Percentiles rank a stretch among this genome's conserved stretches.
These are phyloP conservation scores for Dryococelus australis DNA, from an alignment of 2,888 invertebrate species.

Conservation along the genomic window DNA sequence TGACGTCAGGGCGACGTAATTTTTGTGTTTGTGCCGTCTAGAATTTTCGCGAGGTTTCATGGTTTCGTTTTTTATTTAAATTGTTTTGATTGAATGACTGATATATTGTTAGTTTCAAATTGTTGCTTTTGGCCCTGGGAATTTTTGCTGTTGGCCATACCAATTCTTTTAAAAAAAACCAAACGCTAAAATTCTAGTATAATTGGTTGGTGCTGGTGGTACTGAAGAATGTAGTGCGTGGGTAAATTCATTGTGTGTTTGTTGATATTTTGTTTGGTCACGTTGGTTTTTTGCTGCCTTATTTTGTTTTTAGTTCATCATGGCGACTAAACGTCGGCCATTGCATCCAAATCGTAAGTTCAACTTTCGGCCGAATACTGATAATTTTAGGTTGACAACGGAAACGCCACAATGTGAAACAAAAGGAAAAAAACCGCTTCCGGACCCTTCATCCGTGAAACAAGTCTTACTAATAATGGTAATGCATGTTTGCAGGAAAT, in stretches of 20 bases:
- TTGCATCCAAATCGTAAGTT: constrained; percentile 35
- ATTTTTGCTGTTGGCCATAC: too few relatives aligned
- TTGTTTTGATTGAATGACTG: too few relatives aligned
- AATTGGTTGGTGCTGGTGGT: too few relatives aligned
- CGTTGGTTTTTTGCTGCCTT: neutral
- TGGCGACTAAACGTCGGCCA: constrained; percentile 43
- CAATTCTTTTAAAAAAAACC: too few relatives aligned
- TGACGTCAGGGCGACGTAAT: too few relatives aligned
- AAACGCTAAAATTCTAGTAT: too few relatives aligned
- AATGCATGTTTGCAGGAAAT: constrained; percentile 86
- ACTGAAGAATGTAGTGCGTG: too few relatives aligned
- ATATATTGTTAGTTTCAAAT: too few relatives aligned
- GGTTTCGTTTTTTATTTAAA: too few relatives aligned
- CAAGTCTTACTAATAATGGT: constrained; percentile 84
- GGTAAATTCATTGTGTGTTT: neutral
- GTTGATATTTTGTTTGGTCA: neutral
- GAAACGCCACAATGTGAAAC: constrained; percentile 54
- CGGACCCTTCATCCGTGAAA: constrained; percentile 81
- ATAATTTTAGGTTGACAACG: constrained; percentile 40
- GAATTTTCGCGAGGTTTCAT: too few relatives aligned
- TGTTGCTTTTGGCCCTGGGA: too few relatives aligned
- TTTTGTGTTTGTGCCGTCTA: too few relatives aligned
- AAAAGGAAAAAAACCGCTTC: constrained; percentile 82
- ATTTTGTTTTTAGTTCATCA: constrained; percentile 32
- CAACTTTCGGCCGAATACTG: constrained; percentile 29